Percentiles rank a stretch among this genome's conserved stretches.
These are phyloP conservation scores for Thripadectes ignobilis DNA, from an alignment of 2,797 vertebrate genomes.

Conservation along the genomic window DNA sequence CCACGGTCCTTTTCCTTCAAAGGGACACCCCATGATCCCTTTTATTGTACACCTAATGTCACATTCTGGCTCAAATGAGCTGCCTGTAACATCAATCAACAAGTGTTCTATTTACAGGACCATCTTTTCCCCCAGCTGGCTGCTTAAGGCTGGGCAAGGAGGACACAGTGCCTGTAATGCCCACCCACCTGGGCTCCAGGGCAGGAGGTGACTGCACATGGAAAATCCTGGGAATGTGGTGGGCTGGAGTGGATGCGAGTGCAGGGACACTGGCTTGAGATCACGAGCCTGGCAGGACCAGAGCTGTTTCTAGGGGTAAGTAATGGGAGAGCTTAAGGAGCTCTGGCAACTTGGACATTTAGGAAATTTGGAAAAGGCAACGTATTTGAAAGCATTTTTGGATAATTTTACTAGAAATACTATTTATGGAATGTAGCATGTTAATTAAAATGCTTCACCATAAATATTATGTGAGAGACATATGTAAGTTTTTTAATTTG, in stretches of 20 bases:
- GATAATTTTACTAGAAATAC: neutral
- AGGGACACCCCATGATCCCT: neutral
- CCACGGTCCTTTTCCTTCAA: neutral
- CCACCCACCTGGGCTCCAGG: neutral
- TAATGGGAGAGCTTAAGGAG: neutral
- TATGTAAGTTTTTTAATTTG: neutral
- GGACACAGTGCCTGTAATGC: neutral
- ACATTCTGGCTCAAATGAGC: neutral
- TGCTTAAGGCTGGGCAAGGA: neutral
- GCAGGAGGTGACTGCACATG: neutral
- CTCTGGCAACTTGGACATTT: neutral
- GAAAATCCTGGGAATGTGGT: neutral
- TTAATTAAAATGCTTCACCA: neutral
- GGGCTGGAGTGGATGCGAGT: neutral
- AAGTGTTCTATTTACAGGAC: neutral
- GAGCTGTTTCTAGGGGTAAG: neutral
- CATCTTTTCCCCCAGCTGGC: neutral
- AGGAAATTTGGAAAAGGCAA: neutral
- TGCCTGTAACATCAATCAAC: neutral
- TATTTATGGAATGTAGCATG: neutral
- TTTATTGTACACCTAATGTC: neutral
- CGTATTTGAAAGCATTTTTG: neutral
- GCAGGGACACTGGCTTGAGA: neutral
- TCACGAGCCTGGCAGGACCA: neutral
- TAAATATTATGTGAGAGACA: fast-evolving